Evolutionary conservation across 1,140 invertebrate genomes (phyloP).

Genomic region (Bombus ignitus): DNA sequence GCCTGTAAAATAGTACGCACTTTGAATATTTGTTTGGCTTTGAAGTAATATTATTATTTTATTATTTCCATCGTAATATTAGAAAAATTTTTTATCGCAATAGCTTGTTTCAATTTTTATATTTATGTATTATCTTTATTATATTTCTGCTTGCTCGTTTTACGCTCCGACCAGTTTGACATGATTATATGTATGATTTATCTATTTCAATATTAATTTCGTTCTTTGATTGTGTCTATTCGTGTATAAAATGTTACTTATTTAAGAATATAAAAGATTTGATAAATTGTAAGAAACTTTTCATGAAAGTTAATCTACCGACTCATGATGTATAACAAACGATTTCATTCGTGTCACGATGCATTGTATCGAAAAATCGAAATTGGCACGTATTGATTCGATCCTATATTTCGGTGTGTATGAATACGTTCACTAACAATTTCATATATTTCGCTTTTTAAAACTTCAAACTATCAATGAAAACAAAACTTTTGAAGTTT

Average conservation of each 20-base stretch:
- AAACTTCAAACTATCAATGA: background rate
- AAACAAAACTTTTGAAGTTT: background rate
- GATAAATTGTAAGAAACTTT: background rate
- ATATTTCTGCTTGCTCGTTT: background rate
- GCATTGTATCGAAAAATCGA: background rate
- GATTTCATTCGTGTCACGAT: background rate
- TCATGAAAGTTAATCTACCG: background rate
- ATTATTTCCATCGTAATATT: too few species aligned
- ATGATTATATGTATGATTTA: too few species aligned
- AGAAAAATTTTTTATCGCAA: too few species aligned
- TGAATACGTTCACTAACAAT: background rate
- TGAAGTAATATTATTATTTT: too few species aligned
- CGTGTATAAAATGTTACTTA: too few species aligned
- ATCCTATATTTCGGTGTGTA: background rate
- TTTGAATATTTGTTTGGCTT: background rate
- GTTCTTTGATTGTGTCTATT: background rate
- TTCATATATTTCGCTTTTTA: background rate
- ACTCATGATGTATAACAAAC: background rate
- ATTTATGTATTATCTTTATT: background rate
- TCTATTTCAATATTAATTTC: background rate
- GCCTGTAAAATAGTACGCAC: background rate
- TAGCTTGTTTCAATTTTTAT: too few species aligned
- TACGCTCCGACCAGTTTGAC: background rate
- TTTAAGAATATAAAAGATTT: background rate
- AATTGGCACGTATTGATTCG: background rate